Base-by-base conservation (phyloP, 2,113 vertebrate genomes). In the Ginglymostoma cirratum region DNA sequence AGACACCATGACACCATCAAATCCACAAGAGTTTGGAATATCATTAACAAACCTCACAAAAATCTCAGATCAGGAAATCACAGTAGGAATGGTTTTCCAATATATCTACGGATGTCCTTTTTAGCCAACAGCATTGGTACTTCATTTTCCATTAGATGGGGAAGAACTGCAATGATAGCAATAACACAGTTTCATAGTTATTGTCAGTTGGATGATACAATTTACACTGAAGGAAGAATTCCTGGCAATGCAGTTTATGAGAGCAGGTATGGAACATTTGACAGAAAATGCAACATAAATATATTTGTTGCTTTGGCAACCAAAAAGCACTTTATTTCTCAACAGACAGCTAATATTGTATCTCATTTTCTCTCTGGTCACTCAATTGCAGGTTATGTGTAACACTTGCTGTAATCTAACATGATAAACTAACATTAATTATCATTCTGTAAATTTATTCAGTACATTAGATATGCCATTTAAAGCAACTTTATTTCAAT, bases 241-340 rank as follows among this genome's bases (percentile, higher is more conserved):
- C 94, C 94, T 95, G 94, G 94, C 94, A 95, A 95, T 95, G 72
- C 72, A 72, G 72, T 95, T 72, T 72, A 52, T 48, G 5, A 15
- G 2, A 72, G 38, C 67, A 95, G 5, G 69, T 48, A 76, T 12
- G 48, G 94, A 76, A 95, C 12, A 95, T 70, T 45, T 52, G 67
- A 70, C 94, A 52, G 94, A 95, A 95, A 95, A 95, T 95, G 30
- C 42, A 45, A 72, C 5, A 72, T 95, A 72, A 95, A 70, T 69
- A 69, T 95, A 72, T 72, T 95, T 72, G 94, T 95, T 95, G 67
- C 94, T 72, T 34, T 95, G 94, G 94, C 67, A 95, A 95, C 94
- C 94, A 52, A 48, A 72, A 48, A 34, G 48, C 38, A 95, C 24
- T 94, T 52, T 94, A 1, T 92, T 69, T 95, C 38, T 48, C 69